These are phyloP conservation scores for Coenonympha glycerion DNA, from an alignment of 2,888 invertebrate genomes.

Conservation along the genomic window DNA sequence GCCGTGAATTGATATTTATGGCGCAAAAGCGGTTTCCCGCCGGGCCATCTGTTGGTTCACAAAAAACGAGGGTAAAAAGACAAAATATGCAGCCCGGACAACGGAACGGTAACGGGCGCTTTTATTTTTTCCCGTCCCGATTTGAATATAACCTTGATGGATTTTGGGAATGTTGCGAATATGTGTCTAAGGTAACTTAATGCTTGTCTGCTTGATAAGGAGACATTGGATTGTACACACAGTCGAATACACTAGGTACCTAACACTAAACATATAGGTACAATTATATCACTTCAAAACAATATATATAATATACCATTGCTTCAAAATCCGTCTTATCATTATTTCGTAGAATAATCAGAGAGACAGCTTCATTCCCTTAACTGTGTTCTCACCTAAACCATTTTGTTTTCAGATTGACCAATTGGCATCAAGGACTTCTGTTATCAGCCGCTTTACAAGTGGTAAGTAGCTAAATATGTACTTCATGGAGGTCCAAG, in stretches of 20 bases:
- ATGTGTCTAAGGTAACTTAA: too few relatives aligned
- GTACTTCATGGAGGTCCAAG: too few relatives aligned
- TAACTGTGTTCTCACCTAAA: not conserved
- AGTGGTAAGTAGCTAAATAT: not conserved
- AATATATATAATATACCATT: too few relatives aligned
- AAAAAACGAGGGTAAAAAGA: conserved; percentile 20
- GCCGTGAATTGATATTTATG: conserved; percentile 73
- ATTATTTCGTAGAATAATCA: too few relatives aligned
- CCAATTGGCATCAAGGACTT: too few relatives aligned
- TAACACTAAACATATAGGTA: too few relatives aligned
- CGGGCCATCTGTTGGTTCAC: conserved; percentile 23
- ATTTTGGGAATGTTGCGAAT: not conserved
- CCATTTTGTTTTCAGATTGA: not conserved
- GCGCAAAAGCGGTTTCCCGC: conserved; percentile 42
- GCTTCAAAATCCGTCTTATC: too few relatives aligned
- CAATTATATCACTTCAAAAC: too few relatives aligned
- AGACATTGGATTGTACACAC: too few relatives aligned
- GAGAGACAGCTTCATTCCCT: too few relatives aligned
- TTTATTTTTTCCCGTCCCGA: conserved; percentile 10
- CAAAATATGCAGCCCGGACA: conserved; percentile 13
- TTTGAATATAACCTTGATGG: conserved; percentile 8
- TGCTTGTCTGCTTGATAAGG: too few relatives aligned
- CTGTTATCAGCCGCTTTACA: not conserved
- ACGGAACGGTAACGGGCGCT: conserved; percentile 16
- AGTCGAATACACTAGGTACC: too few relatives aligned